These are phyloP conservation scores for Microctenopoma lineatum DNA, from an alignment of 2,797 vertebrate species.

Conservation along the genomic window DNA sequence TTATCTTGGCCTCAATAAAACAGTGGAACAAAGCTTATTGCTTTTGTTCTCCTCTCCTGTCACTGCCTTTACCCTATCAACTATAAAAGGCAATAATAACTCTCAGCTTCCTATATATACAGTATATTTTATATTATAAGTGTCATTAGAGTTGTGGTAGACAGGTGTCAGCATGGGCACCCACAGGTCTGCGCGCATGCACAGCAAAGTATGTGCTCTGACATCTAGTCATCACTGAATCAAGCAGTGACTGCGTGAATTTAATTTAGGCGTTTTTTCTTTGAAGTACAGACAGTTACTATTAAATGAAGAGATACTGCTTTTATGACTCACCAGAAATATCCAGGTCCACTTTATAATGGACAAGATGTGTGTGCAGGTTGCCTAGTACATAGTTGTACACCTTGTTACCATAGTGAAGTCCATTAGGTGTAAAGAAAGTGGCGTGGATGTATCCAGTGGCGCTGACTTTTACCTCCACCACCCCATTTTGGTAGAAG, in stretches of 20 bases:
- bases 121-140: no score
- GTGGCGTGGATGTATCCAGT: conserved; percentile 92
- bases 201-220: no score
- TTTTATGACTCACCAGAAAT: conserved; percentile 85
- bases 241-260: no score
- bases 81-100: not conserved
- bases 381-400: conserved; percentile 90
- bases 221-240: no score
- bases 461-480: conserved; percentile 92
- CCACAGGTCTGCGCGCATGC: no score
- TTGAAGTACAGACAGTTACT: not conserved
- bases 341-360: conserved; percentile 96
- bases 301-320: not conserved
- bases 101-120: no score
- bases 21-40: not conserved
- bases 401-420: conserved; percentile 87
- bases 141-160: no score
- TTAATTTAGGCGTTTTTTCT: no score
- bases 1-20: conserved; percentile 45
- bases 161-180: no score
- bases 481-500: conserved; percentile 92
- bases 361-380: conserved; percentile 93
- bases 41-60: not conserved
- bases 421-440: conserved; percentile 90
- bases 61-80: not conserved